phyloP scores from a whole-genome alignment of 2,113 vertebrate species.

The Trochalopteron elliotii region DNA sequence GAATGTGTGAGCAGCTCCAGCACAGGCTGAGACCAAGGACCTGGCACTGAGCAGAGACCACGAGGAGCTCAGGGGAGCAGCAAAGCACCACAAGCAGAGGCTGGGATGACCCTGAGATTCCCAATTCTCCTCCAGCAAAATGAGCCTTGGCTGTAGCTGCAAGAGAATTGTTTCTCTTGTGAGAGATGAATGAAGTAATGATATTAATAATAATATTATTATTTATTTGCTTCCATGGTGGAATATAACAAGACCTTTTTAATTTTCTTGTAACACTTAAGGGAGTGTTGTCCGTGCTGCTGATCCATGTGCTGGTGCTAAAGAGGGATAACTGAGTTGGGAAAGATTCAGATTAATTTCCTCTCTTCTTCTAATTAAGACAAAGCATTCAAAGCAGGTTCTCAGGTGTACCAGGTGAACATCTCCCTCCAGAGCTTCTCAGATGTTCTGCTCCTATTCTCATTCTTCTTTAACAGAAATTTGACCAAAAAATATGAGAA shows the following conservation, averaged over 20 bases:
- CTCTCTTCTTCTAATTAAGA: neutral
- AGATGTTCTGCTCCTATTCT: neutral
- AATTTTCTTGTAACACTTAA: neutral
- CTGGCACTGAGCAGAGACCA: neutral
- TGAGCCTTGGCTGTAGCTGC: neutral
- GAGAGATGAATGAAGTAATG: neutral
- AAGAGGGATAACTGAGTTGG: neutral
- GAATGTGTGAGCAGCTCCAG: neutral
- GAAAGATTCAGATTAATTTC: neutral
- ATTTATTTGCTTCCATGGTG: neutral
- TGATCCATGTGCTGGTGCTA: neutral
- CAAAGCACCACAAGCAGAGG: neutral
- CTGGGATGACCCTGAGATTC: neutral
- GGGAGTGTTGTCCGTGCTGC: neutral
- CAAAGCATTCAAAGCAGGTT: neutral
- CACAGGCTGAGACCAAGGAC: neutral
- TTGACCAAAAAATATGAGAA: neutral
- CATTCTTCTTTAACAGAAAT: neutral
- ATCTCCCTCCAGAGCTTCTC: neutral
- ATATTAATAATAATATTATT: neutral
- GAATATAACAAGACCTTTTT: neutral
- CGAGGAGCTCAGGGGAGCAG: neutral
- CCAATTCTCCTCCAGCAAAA: neutral
- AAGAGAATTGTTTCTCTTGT: neutral
- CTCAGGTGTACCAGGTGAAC: neutral